Conservation (phyloP, 53 echinoderm and acorn worm genomes). For the Patiria pectinifera region DNA sequence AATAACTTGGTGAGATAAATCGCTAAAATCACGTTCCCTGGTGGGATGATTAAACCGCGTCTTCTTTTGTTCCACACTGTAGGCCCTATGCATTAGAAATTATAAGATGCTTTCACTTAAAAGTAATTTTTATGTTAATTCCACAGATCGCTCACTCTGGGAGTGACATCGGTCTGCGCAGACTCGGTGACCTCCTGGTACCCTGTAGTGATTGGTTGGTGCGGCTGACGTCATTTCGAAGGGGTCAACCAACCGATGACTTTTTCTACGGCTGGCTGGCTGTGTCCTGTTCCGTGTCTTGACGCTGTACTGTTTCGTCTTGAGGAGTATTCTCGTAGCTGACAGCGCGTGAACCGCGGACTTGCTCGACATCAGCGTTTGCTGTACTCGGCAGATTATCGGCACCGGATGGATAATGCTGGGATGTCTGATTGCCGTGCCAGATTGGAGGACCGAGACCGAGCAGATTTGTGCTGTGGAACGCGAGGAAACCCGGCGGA, state of each 20-base stretch:
- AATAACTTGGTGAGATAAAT: neutral
- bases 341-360: neutral
- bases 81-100: neutral
- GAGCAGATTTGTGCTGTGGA: neutral
- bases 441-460: neutral
- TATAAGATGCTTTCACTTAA: neutral
- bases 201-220: conserved; percentile 28
- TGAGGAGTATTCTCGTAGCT: no score
- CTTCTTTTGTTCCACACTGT: neutral
- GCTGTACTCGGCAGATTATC: neutral
- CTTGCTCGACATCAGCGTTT: neutral
- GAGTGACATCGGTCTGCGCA: conserved; percentile 8
- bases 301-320: neutral
- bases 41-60: neutral
- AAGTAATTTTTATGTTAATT: neutral
- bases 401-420: neutral
- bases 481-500: neutral
- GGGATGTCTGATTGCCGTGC: neutral
- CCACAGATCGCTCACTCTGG: neutral
- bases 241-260: neutral
- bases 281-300: neutral
- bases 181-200: conserved; percentile 31
- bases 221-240: neutral
- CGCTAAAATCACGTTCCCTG: neutral
- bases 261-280: neutral